phyloP scores from a whole-genome alignment of 1,140 invertebrate species.

The Drosophila insularis region DNA sequence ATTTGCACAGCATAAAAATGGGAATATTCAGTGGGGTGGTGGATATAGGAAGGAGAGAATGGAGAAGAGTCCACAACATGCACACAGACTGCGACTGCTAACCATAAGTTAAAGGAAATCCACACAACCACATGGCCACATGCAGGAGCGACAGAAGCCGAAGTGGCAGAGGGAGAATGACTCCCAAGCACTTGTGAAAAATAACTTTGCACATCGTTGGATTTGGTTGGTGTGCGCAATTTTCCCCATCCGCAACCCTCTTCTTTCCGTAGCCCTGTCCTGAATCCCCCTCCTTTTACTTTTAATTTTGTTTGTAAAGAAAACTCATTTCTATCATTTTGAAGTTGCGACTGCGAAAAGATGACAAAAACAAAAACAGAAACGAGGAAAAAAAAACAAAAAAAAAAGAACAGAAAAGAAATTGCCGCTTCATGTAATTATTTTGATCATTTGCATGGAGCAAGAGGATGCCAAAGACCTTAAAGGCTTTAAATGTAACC shows the following conservation, averaged over 20 bases:
- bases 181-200: constrained; percentile 79
- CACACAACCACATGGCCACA: constrained; percentile 76
- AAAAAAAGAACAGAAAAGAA: constrained; percentile 36
- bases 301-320: constrained; percentile 81
- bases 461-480: constrained; percentile 40
- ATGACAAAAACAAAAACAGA: constrained; percentile 5
- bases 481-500: constrained; percentile 33
- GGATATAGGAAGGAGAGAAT: neutral
- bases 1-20: constrained; percentile 81
- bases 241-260: constrained; percentile 26
- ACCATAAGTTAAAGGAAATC: constrained; percentile 80
- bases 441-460: constrained; percentile 78
- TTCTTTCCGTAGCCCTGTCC: neutral
- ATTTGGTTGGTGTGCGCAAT: constrained; percentile 69
- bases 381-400: constrained; percentile 15
- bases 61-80: constrained; percentile 16
- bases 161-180: constrained; percentile 29
- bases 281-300: constrained; percentile 42
- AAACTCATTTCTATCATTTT: constrained; percentile 81
- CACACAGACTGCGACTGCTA: constrained; percentile 50
- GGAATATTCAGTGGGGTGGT: constrained; percentile 45
- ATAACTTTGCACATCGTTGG: constrained; percentile 80
- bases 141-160: constrained; percentile 60
- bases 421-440: constrained; percentile 76
- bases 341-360: constrained; percentile 66